phyloP scores from a whole-genome alignment of 2,113 vertebrate species.

The Xyrauchen texanus region DNA sequence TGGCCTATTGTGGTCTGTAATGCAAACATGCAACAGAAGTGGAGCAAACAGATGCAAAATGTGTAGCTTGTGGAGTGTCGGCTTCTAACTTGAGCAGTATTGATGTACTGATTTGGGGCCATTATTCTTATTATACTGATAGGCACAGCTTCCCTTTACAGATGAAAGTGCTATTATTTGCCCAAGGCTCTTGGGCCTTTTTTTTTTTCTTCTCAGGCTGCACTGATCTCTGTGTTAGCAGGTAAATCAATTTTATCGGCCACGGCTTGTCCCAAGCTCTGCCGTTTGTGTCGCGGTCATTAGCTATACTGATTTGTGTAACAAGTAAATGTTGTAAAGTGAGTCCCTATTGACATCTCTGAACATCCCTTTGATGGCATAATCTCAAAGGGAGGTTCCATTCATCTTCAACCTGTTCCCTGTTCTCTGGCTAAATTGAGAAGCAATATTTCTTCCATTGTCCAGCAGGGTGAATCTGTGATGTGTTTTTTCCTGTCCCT shows the following conservation, averaged over 20 bases:
- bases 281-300: slow-evolving; percentile 49
- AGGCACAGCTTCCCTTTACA: slow-evolving; percentile 30
- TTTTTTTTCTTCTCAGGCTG: neutral
- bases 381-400: slow-evolving; percentile 47
- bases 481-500: slow-evolving; percentile 1
- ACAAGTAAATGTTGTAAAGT: slow-evolving; percentile 50
- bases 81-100: slow-evolving; percentile 1
- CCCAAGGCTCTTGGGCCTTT: slow-evolving; percentile 25
- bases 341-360: slow-evolving; percentile 58
- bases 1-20: too few relatives aligned
- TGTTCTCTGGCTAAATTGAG: slow-evolving; percentile 11
- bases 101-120: slow-evolving; percentile 16
- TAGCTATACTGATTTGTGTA: slow-evolving; percentile 61
- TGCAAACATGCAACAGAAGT: too few relatives aligned
- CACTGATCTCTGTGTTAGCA: slow-evolving; percentile 34
- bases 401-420: slow-evolving; percentile 52
- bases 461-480: neutral
- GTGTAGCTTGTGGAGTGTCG: neutral
- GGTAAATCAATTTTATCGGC: slow-evolving; percentile 53
- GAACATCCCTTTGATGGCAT: slow-evolving; percentile 44
- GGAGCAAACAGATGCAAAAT: neutral
- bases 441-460: slow-evolving; percentile 37
- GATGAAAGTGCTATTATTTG: slow-evolving; percentile 36
- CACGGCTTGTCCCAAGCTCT: slow-evolving; percentile 32
- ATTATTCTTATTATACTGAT: slow-evolving; percentile 27